These are phyloP conservation scores for Mesitornis unicolor DNA, from an alignment of 2,113 vertebrate genomes.

Conservation along the genomic window DNA sequence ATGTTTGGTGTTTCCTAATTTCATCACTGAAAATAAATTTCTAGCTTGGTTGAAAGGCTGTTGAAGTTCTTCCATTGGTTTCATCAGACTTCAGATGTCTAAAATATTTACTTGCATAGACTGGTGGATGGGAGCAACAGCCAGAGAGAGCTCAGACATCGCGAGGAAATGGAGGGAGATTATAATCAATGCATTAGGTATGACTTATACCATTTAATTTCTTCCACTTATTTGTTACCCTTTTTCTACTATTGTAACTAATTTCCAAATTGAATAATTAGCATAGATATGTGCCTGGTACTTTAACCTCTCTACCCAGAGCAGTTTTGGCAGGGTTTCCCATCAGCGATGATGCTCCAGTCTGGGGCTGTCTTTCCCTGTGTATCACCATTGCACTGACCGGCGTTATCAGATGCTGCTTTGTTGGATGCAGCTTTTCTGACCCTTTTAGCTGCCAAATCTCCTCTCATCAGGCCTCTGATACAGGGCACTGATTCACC, in stretches of 20 bases:
- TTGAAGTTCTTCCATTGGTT: neutral
- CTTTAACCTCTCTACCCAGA: neutral
- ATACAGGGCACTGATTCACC: neutral
- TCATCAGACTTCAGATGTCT: neutral
- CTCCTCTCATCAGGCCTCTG: neutral
- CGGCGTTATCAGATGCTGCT: neutral
- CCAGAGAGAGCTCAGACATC: neutral
- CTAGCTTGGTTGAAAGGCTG: neutral
- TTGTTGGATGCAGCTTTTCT: neutral
- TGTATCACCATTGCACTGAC: rapidly evolving
- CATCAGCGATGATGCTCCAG: neutral
- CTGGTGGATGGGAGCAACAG: neutral
- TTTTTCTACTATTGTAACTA: neutral
- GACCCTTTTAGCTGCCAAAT: neutral
- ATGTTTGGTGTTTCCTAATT: neutral
- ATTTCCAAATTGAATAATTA: neutral
- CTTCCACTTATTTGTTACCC: neutral
- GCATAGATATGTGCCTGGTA: neutral
- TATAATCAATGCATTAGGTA: neutral
- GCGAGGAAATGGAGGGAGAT: neutral
- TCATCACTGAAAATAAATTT: neutral
- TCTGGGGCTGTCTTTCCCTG: neutral
- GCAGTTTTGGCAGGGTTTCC: neutral
- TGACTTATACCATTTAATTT: neutral
- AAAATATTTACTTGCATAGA: neutral